Conservation (phyloP, 2,113 vertebrate genomes). For the Lagopus leucura region DNA sequence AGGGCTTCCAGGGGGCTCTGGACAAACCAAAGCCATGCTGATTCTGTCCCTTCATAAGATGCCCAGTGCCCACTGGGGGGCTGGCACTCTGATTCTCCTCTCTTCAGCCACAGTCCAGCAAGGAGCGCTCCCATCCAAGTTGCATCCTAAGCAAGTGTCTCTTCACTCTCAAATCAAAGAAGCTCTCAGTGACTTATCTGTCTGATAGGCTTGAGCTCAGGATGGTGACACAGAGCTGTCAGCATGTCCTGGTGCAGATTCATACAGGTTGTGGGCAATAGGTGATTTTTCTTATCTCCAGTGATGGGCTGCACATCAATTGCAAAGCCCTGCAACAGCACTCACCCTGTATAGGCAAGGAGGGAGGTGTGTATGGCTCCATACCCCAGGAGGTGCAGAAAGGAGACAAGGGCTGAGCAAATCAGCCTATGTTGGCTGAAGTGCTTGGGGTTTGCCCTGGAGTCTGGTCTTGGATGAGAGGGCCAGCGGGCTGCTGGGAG, state of each 20-base stretch:
- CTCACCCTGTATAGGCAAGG: neutral
- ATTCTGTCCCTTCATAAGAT: neutral
- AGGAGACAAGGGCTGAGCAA: neutral
- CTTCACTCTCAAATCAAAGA: neutral
- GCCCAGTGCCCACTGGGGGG: accelerated
- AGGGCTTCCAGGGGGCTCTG: neutral
- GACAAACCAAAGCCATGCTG: neutral
- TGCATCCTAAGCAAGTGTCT: neutral
- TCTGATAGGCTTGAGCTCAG: neutral
- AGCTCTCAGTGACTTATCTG: neutral
- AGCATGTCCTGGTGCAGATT: neutral
- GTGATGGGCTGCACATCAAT: neutral
- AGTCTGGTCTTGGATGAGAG: neutral
- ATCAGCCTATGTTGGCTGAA: neutral
- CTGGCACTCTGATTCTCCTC: neutral
- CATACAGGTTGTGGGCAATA: conserved; percentile 14
- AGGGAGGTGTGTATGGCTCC: neutral
- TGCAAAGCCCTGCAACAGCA: neutral
- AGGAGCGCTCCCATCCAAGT: neutral
- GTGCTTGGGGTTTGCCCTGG: neutral
- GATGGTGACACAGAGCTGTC: neutral
- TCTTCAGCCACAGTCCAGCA: neutral
- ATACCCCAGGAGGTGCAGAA: accelerated
- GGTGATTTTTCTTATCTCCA: conserved; percentile 45
- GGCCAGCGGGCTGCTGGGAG: accelerated